Base-by-base conservation (phyloP, 1,140 invertebrate species). In the Coboldia fuscipes region DNA sequence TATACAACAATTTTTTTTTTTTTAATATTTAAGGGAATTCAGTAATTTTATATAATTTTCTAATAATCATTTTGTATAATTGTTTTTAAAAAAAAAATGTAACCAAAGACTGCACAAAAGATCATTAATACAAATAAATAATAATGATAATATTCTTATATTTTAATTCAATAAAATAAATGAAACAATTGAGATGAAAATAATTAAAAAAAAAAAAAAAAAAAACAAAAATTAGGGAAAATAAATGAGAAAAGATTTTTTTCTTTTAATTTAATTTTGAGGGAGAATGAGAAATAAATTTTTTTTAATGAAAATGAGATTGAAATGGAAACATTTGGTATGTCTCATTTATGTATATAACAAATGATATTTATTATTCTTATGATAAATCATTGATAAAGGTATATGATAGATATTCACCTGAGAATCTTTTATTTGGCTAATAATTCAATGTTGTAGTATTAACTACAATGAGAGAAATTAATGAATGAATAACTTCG, bases 111-210 rank as follows among this genome's bases (percentile, higher is more conserved):
- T 55, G 52, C 51, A n/a, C n/a, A 54, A 53, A 54, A 54, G 48
- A 54, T 54, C 52, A 54, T 54, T 54, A 54, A 51, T 54, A 54
- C 52, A n/a, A n/a, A n/a, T n/a, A n/a, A n/a, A n/a, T n/a, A n/a
- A n/a, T n/a, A n/a, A n/a, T n/a, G n/a, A n/a, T n/a, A n/a, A n/a
- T n/a, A n/a, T n/a, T n/a, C n/a, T n/a, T n/a, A n/a, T n/a, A n/a
- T n/a, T n/a, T n/a, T n/a, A 34, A 34, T 7, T 10, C 12, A 14
- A 12, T n/a, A 30, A 29, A 30, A 29, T 20, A 27, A 18, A 3
- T 13, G 18, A 28, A 27, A n/a, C 14, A 27, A 27, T n/a, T 27
- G 24, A 27, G 14, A 27, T 12, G 24, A 10, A 27, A n/a, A 27
- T 27, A n/a, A 27, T 27, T 16, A 34, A 34, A 34, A 23, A 14